Evolutionary conservation across 2,797 vertebrate genomes (phyloP).

Genomic region (Melanotaenia boesemani): DNA sequence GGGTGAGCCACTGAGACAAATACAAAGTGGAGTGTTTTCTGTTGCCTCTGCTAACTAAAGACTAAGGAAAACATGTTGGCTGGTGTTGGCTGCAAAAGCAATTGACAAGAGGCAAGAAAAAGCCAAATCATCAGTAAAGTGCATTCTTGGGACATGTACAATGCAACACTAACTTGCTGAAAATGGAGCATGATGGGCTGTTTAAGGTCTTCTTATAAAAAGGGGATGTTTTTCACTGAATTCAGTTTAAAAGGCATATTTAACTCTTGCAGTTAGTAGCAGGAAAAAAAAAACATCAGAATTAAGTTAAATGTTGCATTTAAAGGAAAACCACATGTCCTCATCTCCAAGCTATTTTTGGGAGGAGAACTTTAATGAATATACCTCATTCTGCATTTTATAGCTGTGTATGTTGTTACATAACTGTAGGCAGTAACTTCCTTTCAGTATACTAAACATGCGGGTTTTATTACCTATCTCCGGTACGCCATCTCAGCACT

Average conservation of each 20-base stretch:
- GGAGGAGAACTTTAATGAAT: neutral
- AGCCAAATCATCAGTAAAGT: neutral
- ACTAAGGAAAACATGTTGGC: neutral
- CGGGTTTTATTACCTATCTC: slow-evolving; percentile 45
- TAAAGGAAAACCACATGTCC: neutral
- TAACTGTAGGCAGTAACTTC: slow-evolving; percentile 29
- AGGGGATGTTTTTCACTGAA: neutral
- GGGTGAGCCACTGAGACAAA: neutral
- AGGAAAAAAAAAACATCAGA: neutral
- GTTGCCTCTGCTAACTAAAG: neutral
- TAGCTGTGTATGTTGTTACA: slow-evolving; percentile 4
- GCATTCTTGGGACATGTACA: neutral
- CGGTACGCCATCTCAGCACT: slow-evolving; percentile 39
- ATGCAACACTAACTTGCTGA: neutral
- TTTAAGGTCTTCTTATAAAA: neutral
- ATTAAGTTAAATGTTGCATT: neutral
- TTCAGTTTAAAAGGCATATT: neutral
- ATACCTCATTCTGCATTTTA: neutral
- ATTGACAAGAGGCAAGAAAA: neutral
- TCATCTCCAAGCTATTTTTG: neutral
- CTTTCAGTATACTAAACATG: slow-evolving; percentile 15
- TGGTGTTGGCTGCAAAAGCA: neutral
- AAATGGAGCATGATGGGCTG: neutral
- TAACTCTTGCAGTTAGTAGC: neutral
- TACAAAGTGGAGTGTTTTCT: neutral